These are phyloP conservation scores for Brachionus sp. DNA, from an alignment of 1,140 invertebrate genomes.

Conservation along the genomic window DNA sequence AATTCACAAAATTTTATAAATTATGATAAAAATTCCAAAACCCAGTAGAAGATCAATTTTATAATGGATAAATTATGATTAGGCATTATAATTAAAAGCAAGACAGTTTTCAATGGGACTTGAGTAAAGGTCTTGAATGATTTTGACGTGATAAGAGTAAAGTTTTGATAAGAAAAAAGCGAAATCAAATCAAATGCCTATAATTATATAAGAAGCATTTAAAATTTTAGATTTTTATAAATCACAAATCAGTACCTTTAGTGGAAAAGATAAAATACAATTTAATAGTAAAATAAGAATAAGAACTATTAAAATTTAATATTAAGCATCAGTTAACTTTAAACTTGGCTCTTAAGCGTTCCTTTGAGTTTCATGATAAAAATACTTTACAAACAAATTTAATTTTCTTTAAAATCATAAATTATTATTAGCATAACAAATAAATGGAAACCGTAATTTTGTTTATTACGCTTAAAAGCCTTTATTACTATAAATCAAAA, in stretches of 20 bases:
- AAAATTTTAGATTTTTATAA: background rate
- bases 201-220: background rate
- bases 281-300: background rate
- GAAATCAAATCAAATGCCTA: background rate
- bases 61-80: background rate
- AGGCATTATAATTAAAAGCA: background rate
- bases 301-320: background rate
- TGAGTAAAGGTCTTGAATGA: background rate
- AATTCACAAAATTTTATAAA: background rate
- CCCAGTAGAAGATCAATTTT: slow-evolving; percentile 1
- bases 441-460: background rate
- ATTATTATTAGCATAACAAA: slow-evolving; percentile 6
- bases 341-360: background rate
- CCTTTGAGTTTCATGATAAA: background rate
- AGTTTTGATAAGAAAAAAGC: background rate
- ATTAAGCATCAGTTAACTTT: background rate
- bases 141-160: background rate
- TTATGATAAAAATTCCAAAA: slow-evolving; percentile 1
- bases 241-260: background rate
- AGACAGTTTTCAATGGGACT: background rate
- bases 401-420: background rate
- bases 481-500: background rate
- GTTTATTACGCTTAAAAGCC: background rate
- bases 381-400: background rate
- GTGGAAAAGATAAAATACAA: background rate